Evolutionary conservation across 1,140 invertebrate species (phyloP).

Genomic region (Drosophila ercepeae): DNA sequence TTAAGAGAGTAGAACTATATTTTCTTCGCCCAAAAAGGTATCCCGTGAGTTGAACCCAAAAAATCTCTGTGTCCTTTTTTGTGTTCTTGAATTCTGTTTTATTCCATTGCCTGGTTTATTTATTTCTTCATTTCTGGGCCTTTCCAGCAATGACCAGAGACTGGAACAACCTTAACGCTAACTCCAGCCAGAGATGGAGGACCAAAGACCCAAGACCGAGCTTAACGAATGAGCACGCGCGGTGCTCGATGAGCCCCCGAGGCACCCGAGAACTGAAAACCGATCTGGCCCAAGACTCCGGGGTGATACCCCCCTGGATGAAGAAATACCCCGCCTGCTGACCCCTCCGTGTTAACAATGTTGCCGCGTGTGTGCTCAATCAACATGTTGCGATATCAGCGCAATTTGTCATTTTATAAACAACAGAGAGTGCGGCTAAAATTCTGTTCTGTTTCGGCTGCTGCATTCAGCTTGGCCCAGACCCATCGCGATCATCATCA

Average conservation of each 20-base stretch:
- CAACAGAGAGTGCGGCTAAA: constrained; percentile 50
- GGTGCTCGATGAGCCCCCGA: constrained; percentile 31
- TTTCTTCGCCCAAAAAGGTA: too few relatives aligned
- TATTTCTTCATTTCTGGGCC: constrained; percentile 79
- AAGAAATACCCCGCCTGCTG: neutral
- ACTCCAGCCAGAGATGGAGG: constrained; percentile 6
- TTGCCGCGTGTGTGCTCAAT: constrained; percentile 79
- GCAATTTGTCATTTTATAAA: constrained; percentile 81
- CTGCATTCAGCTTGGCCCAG: neutral
- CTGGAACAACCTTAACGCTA: constrained; percentile 12
- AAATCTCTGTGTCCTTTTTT: constrained; percentile 1
- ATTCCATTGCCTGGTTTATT: constrained; percentile 79
- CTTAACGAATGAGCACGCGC: constrained; percentile 69
- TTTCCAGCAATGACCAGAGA: constrained; percentile 60
- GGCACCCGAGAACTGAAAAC: constrained; percentile 24
- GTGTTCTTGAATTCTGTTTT: constrained; percentile 50
- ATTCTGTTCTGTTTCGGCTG: constrained; percentile 2
- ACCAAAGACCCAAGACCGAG: constrained; percentile 30
- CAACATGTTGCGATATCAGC: constrained; percentile 81
- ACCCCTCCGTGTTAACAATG: constrained; percentile 50
- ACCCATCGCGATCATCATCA: constrained; percentile 3
- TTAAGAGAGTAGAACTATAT: too few relatives aligned
- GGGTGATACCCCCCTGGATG: neutral
- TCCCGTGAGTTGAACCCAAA: too few relatives aligned
- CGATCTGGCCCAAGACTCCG: constrained; percentile 8